phyloP scores from a whole-genome alignment of 2,888 invertebrate species.

The Phaonia tiefii region DNA sequence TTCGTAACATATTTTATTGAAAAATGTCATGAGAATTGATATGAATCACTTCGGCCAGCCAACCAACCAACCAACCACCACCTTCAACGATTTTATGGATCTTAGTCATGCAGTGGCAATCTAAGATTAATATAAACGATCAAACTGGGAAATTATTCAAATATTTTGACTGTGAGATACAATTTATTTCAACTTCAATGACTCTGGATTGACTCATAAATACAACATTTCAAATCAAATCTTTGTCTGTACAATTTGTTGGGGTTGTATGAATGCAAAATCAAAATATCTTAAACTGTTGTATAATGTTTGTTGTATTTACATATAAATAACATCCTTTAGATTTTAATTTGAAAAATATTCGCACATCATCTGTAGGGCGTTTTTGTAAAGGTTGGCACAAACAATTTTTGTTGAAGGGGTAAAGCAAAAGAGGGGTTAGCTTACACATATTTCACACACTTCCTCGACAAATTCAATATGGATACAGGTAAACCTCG shows the following conservation, averaged over 20 bases:
- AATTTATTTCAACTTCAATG: too few relatives aligned
- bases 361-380: conserved; percentile 41
- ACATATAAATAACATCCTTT: conserved; percentile 19
- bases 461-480: conserved; percentile 34
- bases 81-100: neutral
- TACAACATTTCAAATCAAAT: too few relatives aligned
- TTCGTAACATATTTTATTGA: conserved; percentile 47
- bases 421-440: conserved; percentile 24
- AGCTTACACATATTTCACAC: conserved; percentile 45
- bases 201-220: too few relatives aligned
- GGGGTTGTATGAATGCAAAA: neutral
- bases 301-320: conserved; percentile 43
- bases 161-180: neutral
- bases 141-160: conserved; percentile 18
- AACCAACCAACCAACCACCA: neutral
- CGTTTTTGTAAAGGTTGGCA: neutral
- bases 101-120: conserved; percentile 2
- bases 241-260: neutral
- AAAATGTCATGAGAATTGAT: conserved; percentile 60
- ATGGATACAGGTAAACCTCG: neutral
- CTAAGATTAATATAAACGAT: neutral
- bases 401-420: conserved; percentile 3
- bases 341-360: conserved; percentile 26
- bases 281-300: conserved; percentile 41
- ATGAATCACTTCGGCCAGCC: conserved; percentile 13